Evolutionary conservation across 2,888 invertebrate species (phyloP).

Genomic region (Pharmacophagus antenor): DNA sequence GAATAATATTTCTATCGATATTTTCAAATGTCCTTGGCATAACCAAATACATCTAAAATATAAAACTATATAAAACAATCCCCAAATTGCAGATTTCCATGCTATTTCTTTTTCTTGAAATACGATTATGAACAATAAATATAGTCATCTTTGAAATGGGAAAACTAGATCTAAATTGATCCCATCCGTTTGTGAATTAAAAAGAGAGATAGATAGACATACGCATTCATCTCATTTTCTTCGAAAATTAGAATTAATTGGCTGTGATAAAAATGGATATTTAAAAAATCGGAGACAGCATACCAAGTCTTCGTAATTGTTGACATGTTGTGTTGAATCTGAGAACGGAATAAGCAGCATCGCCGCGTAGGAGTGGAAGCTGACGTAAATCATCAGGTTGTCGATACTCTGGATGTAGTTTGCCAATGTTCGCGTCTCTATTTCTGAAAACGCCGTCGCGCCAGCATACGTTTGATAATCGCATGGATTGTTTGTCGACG

Average conservation of each 20-base stretch:
- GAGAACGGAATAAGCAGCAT: slow-evolving; percentile 85
- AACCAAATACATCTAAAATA: too few relatives aligned
- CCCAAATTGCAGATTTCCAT: too few relatives aligned
- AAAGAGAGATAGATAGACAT: too few relatives aligned
- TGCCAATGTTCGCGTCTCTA: slow-evolving; percentile 81
- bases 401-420: slow-evolving; percentile 76
- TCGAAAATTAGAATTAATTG: neutral
- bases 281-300: slow-evolving; percentile 29
- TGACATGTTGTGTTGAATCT: slow-evolving; percentile 74
- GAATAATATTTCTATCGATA: too few relatives aligned
- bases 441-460: slow-evolving; percentile 84
- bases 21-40: too few relatives aligned
- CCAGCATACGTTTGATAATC: slow-evolving; percentile 85
- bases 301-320: slow-evolving; percentile 75
- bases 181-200: too few relatives aligned
- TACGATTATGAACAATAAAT: too few relatives aligned
- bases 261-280: neutral
- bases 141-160: too few relatives aligned
- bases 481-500: slow-evolving; percentile 81
- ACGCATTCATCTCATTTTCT: too few relatives aligned
- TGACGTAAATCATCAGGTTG: slow-evolving; percentile 83
- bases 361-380: slow-evolving; percentile 88
- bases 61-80: too few relatives aligned
- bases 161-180: too few relatives aligned
- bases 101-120: too few relatives aligned